These are phyloP conservation scores for Tenthredo distinguenda DNA, from an alignment of 2,888 invertebrate genomes.

Conservation along the genomic window DNA sequence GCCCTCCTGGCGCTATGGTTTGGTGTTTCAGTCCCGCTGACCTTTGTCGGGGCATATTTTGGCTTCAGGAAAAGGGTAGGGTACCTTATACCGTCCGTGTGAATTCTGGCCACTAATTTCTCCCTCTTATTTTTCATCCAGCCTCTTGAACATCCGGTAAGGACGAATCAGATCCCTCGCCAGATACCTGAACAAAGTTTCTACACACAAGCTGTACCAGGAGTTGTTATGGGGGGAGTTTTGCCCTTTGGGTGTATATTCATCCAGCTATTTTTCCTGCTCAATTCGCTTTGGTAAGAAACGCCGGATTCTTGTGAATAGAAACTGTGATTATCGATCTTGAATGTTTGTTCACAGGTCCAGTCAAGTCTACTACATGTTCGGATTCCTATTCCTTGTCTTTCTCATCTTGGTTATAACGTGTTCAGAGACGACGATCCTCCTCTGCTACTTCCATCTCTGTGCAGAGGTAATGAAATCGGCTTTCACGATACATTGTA, in stretches of 20 bases:
- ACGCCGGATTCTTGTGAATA: slow-evolving; percentile 69
- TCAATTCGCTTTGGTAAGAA: slow-evolving; percentile 98
- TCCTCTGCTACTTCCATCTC: slow-evolving; percentile 99
- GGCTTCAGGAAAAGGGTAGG: slow-evolving; percentile 97
- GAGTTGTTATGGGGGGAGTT: slow-evolving; percentile 98
- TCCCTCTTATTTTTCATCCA: slow-evolving; percentile 72
- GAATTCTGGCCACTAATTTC: not conserved
- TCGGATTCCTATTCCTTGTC: slow-evolving; percentile 98
- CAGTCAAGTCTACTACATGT: slow-evolving; percentile 99
- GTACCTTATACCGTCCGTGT: no score
- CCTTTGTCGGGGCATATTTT: slow-evolving; percentile 98
- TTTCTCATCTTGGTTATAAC: slow-evolving; percentile 98
- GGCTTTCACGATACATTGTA: not conserved
- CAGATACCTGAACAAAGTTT: slow-evolving; percentile 99
- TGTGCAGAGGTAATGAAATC: slow-evolving; percentile 91
- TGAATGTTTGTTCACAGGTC: slow-evolving; percentile 79
- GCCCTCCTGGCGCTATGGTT: slow-evolving; percentile 98
- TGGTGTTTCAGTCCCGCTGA: slow-evolving; percentile 98
- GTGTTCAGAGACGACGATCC: slow-evolving; percentile 99
- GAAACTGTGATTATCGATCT: not conserved
- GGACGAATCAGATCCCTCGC: slow-evolving; percentile 99
- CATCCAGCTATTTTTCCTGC: slow-evolving; percentile 99
- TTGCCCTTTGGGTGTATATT: slow-evolving; percentile 99
- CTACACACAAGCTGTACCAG: slow-evolving; percentile 97
- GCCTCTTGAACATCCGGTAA: slow-evolving; percentile 97